These are phyloP conservation scores for Phocoena phocoena DNA, from an alignment of 2,113 vertebrate genomes.

Conservation along the genomic window DNA sequence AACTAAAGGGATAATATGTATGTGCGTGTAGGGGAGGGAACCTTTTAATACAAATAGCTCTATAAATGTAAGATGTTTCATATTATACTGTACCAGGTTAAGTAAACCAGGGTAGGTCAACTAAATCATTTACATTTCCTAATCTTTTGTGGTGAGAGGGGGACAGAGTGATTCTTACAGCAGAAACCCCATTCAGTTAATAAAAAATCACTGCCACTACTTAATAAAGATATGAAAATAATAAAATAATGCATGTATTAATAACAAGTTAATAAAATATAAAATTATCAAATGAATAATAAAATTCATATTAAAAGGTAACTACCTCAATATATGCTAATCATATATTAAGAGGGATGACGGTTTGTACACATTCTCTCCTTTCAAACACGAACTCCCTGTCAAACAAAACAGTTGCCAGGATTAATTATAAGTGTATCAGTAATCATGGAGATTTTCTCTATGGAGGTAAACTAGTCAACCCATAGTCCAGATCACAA, in stretches of 20 bases:
- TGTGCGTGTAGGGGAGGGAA: neutral
- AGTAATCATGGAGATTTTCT: neutral
- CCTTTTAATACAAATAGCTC: neutral
- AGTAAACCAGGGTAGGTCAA: neutral
- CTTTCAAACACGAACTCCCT: neutral
- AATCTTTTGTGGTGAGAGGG: neutral
- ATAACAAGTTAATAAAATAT: neutral
- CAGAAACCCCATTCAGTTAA: neutral
- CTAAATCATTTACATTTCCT: neutral
- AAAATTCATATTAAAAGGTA: neutral
- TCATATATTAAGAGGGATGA: neutral
- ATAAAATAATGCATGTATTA: neutral
- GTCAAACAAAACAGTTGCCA: neutral
- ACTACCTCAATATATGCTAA: neutral
- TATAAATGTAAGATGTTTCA: neutral
- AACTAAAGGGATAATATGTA: neutral
- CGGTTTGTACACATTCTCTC: neutral
- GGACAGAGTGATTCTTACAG: neutral
- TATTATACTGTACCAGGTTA: neutral
- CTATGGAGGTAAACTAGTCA: neutral
- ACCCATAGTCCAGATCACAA: neutral
- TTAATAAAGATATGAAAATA: slow-evolving; percentile 18
- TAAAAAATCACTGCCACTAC: neutral
- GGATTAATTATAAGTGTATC: neutral
- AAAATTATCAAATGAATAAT: neutral